Percentiles rank a stretch among this genome's conserved stretches.
Conservation (phyloP, 2,888 invertebrate species). For the Netelia fuscicornis region DNA sequence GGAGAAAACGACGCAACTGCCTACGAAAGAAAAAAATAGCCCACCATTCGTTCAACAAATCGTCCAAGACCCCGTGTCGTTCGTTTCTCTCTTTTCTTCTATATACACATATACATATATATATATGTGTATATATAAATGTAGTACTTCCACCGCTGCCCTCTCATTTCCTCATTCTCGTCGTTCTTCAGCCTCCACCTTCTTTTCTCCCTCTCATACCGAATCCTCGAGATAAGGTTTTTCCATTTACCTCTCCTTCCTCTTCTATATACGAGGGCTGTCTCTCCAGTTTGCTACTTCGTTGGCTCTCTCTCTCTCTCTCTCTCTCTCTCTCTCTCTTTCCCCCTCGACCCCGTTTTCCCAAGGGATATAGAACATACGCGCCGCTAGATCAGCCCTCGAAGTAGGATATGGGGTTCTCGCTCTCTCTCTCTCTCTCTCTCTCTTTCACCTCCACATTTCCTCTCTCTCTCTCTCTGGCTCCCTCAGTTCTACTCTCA, state of each 20-base stretch:
- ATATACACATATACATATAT: background rate
- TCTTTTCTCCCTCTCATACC: slow-evolving; percentile 59
- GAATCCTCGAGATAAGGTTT: slow-evolving; percentile 76
- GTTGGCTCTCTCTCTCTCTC: slow-evolving; percentile 47
- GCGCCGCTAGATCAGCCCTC: slow-evolving; percentile 62
- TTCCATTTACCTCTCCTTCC: slow-evolving; percentile 75
- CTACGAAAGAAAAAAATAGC: slow-evolving; percentile 70
- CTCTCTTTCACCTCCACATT: background rate
- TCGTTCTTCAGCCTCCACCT: slow-evolving; percentile 45
- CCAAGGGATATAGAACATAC: slow-evolving; percentile 60
- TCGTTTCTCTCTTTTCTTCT: slow-evolving; percentile 37
- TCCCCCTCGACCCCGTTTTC: slow-evolving; percentile 22
- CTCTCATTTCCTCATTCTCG: slow-evolving; percentile 60
- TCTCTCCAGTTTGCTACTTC: slow-evolving; percentile 48
- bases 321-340: slow-evolving; percentile 39
- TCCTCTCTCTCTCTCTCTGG: slow-evolving; percentile 31
- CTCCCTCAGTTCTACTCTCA: slow-evolving; percentile 9
- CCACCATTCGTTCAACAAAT: slow-evolving; percentile 77
- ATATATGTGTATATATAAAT: background rate
- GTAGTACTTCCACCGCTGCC: slow-evolving; percentile 37
- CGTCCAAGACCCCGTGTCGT: slow-evolving; percentile 65
- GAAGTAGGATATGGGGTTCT: slow-evolving; percentile 53
- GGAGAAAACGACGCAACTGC: slow-evolving; percentile 40
- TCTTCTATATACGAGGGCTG: slow-evolving; percentile 56
- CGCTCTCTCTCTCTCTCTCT: slow-evolving; percentile 30